Evolutionary conservation across 2,888 invertebrate species (phyloP), one percentile per base, ranked within the genome.

Genomic region (Candidula unifasciata): DNA sequence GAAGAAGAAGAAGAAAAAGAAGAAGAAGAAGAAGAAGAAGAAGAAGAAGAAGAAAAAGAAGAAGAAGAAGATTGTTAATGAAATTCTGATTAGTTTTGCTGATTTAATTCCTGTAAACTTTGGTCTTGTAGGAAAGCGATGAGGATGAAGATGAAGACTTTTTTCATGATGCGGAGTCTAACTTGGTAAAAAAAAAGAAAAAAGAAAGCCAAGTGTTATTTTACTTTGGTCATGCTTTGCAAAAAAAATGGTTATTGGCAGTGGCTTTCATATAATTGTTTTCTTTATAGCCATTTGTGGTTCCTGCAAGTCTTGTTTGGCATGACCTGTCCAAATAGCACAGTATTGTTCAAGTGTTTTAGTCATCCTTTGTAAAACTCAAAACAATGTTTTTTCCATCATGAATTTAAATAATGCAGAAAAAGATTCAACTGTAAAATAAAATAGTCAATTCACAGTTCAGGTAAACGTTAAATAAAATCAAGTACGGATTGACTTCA

Each of bases 81-180:
- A n/a, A 60, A 60, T 6, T 21, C n/a, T n/a, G n/a, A 21, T 21
- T 16, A 44, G 44, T 44, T n/a, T n/a, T 10, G 33, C 35, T 69
- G 44, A n/a, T 44, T 21, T 73, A 73, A 73, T 78, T 3, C 44
- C 8, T 79, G 18, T 79, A 21, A n/a, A 66, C 68, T 79, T 79
- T 64, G 44, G 44, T 52, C 44, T 79, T 80, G 24, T 80, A 80
- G 80, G 80, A 24, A 33, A 57, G 16, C 35, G 78, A 78, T 35
- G 52, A 80, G 74, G 84, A 80, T 35, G 84, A 84, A 54, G 84
- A 84, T 27, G 84, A 80, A 33, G 84, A 84, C 74, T 80, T 73
- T 80, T 84, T 80, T 84, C 80, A 80, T 74, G 84, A 84, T 68
- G 84, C 84, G 8, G 80, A 84, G n/a, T 84, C 84, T 21, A 74